Percentiles rank a stretch among this genome's conserved stretches.
Conservation (phyloP, 2,888 invertebrate genomes). For the Lissocephala sabroskyi region DNA sequence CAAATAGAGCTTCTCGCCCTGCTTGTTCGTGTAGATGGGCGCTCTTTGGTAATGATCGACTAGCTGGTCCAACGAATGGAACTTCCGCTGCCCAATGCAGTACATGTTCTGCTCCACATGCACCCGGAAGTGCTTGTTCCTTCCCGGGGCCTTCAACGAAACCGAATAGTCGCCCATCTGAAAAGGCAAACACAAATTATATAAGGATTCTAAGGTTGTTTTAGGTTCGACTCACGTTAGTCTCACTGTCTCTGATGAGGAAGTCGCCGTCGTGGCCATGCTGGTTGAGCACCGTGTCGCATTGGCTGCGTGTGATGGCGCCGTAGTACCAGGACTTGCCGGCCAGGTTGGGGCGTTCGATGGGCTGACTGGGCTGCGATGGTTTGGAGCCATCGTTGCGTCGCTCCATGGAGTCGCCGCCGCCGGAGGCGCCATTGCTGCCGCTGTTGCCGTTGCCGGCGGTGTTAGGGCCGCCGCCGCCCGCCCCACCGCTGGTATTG, state of each 20-base stretch:
- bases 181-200: slow-evolving; percentile 38
- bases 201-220: no score
- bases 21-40: slow-evolving; percentile 98
- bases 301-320: slow-evolving; percentile 94
- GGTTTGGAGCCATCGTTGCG: slow-evolving; percentile 71
- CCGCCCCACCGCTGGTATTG: slow-evolving; percentile 70
- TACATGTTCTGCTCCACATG: slow-evolving; percentile 94
- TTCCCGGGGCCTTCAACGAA: slow-evolving; percentile 95
- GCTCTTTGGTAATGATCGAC: slow-evolving; percentile 99
- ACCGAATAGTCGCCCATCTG: slow-evolving; percentile 99
- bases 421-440: slow-evolving; percentile 71
- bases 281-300: slow-evolving; percentile 95
- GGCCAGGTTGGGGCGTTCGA: slow-evolving; percentile 80
- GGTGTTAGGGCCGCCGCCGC: slow-evolving; percentile 66
- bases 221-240: slow-evolving; percentile 83
- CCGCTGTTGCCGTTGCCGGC: slow-evolving; percentile 69
- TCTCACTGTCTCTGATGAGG: slow-evolving; percentile 98
- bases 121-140: slow-evolving; percentile 99
- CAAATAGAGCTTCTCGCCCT: slow-evolving; percentile 97
- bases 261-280: slow-evolving; percentile 98
- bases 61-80: slow-evolving; percentile 94
- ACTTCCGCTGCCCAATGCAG: slow-evolving; percentile 98
- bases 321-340: slow-evolving; percentile 99
- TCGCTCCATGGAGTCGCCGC: slow-evolving; percentile 74
- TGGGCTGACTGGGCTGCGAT: slow-evolving; percentile 66